Evolutionary conservation across 1,140 invertebrate species (phyloP), one percentile per base, ranked within the genome.

Genomic region (Drepana arcuata): DNA sequence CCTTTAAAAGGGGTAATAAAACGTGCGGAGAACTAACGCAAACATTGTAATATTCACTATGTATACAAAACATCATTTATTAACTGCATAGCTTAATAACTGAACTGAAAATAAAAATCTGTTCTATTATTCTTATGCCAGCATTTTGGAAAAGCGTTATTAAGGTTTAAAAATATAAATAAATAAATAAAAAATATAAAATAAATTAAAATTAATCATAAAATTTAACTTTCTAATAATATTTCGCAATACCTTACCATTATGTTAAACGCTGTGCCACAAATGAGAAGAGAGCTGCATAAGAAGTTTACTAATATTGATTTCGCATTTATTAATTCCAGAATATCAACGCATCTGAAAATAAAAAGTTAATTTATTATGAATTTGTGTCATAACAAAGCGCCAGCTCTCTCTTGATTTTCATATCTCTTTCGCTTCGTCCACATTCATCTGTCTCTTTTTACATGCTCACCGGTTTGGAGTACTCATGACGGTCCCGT

Each of bases 211-310:
- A 31, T 4, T 21, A 21, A 5, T 5, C 18, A 5, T 21, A 21
- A 21, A 21, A 21, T 9, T 21, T 21, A 5, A 21, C 9, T 5
- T 21, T 21, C 9, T 21, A 21, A 9, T 21, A 21, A 21, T 21
- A 5, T 21, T 21, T 21, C 9, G 9, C 4, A 5, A 5, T 21
- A 5, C 4, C 24, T 34, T 56, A 71, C 67, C 56, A 46, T 49
- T 4, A 65, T 30, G 30, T 71, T 71, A 16, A 71, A 71, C 9
- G 54, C 68, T 4, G 56, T 52, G 7, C 55, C 37, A 26, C 68
- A 71, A 29, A 71, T 63, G 1, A 64, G 38, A n/a, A 68, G 16
- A 10, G 59, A 61, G 30, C 68, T 68, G 0, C 45, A 48, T 12
- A 63, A 11, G 0, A 58, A 41, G 12, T 66, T 61, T n/a, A 54